Base-by-base conservation (phyloP, 2,888 invertebrate species). In the Microdon myrmicae region DNA sequence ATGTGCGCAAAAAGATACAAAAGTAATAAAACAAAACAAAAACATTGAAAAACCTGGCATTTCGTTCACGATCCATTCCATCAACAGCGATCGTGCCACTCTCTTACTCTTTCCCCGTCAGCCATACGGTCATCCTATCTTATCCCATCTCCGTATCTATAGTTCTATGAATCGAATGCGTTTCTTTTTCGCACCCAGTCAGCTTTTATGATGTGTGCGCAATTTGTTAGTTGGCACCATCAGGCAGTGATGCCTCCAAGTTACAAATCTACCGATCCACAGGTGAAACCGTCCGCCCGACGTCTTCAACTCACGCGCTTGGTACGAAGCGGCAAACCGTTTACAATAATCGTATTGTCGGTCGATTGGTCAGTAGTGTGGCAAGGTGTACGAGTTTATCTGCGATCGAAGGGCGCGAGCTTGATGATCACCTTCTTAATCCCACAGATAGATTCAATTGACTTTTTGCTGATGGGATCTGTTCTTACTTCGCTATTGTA, bases 161-260 rank as follows among this genome's bases (percentile, higher is more conserved):
- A 25, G 20, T 35, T 19, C 38, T n/a, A 28, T 38, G 32, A 14
- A 41, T 13, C 35, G 41, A 59, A 47, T 54, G 49, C 49, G 54
- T 55, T 55, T 49, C 47, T 49, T 56, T 39, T 45, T 56, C 41
- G 56, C 61, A 56, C 56, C 61, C 56, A 56, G 60, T 49, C 55
- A 48, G 51, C 49, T 56, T 55, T 64, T 64, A 64, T 58, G 56
- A 64, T 51, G 64, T 64, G 64, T 53, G 25, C 56, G 58, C 58
- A 51, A 64, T 64, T 64, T 58, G 64, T 64, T 43, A 51, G 64
- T 64, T 58, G 56, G 51, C 64, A 64, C 56, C 45, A 47, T 9
- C 10, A 20, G n/a, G n/a, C n/a, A n/a, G n/a, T n/a, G n/a, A n/a
- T n/a, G n/a, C 38, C 28, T 10, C 10, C 8, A 23, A 10, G 26